Conservation (phyloP, 2,113 vertebrate genomes). For the Tragulus kanchil region DNA sequence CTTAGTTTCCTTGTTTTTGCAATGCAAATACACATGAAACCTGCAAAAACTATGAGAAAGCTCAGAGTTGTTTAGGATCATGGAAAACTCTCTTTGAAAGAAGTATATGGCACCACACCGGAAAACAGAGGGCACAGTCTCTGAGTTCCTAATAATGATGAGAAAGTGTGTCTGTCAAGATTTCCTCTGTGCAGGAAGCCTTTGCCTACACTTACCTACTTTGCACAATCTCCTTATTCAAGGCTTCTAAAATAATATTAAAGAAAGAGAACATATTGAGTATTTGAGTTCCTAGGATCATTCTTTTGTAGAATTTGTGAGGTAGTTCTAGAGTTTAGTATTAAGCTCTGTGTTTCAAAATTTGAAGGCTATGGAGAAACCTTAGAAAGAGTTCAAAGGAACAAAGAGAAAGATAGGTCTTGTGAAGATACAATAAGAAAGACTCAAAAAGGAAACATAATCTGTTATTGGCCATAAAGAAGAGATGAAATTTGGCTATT, state of each 20-base stretch:
- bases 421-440: conserved; percentile 5
- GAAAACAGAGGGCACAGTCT: neutral
- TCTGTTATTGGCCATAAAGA: neutral
- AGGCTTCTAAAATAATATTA: neutral
- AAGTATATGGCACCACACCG: neutral
- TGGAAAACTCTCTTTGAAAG: neutral
- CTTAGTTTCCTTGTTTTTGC: neutral
- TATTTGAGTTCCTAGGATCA: neutral
- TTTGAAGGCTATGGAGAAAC: neutral
- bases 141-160: neutral
- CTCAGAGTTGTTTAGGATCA: neutral
- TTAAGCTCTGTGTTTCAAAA: conserved; percentile 23
- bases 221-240: neutral
- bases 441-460: neutral
- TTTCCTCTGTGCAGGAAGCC: neutral
- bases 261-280: neutral
- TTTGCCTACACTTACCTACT: neutral
- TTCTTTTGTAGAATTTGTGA: neutral
- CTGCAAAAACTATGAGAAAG: neutral
- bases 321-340: neutral
- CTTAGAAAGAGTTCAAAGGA: neutral
- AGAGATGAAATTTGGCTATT: neutral
- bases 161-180: neutral
- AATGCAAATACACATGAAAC: neutral
- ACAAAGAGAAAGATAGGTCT: neutral